A percentile compares a stretch with the other conserved stretches of the same genome.
These are phyloP conservation scores for Procapra przewalskii DNA, from an alignment of 2,113 vertebrate species.

Conservation along the genomic window DNA sequence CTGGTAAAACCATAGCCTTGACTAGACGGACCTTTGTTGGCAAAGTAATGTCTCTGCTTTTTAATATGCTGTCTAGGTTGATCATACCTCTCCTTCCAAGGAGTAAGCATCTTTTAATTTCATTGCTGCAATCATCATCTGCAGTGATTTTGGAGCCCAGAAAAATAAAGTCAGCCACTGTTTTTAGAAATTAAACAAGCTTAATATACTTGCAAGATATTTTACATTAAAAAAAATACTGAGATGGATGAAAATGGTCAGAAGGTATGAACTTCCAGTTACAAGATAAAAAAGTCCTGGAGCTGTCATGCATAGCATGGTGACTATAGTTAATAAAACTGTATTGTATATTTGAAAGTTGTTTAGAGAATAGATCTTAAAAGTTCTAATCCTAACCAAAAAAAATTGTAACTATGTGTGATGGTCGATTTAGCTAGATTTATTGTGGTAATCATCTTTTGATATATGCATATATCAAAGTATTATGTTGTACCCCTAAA, in stretches of 20 bases:
- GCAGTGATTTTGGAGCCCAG: too few relatives aligned
- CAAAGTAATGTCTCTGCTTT: too few relatives aligned
- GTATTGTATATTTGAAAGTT: not conserved
- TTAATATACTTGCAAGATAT: not conserved
- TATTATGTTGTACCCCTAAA: not conserved
- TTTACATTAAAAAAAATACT: not conserved
- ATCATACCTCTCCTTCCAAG: too few relatives aligned
- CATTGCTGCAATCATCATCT: too few relatives aligned
- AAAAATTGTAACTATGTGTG: not conserved
- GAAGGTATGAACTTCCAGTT: not conserved
- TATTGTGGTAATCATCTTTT: not conserved
- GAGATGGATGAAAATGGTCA: not conserved
- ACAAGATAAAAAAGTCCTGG: not conserved
- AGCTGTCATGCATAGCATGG: not conserved
- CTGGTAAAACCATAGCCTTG: too few relatives aligned
- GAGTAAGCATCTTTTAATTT: too few relatives aligned
- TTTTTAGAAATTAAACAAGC: not conserved
- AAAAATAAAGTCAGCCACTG: too few relatives aligned
- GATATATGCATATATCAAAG: not conserved
- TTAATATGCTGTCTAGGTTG: too few relatives aligned
- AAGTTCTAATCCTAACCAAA: not conserved
- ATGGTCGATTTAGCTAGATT: not conserved
- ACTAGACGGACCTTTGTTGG: too few relatives aligned
- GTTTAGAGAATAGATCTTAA: not conserved
- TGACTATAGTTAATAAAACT: not conserved